Percentiles rank a stretch among this genome's conserved stretches.
phyloP scores from a whole-genome alignment of 2,888 invertebrate genomes.

The Gibbula magus region DNA sequence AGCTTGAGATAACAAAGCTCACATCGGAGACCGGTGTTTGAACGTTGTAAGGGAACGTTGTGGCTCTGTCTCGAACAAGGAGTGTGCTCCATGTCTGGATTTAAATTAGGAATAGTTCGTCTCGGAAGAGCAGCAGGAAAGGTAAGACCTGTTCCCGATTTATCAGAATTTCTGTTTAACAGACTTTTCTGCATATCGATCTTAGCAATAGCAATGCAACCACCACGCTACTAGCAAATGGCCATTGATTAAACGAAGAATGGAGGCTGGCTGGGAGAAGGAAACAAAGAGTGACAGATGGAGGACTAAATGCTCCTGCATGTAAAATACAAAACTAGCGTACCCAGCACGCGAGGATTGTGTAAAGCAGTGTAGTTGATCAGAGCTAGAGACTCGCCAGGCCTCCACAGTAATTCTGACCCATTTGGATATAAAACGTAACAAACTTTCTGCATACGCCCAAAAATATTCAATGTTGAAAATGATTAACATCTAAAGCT shows the following conservation, averaged over 20 bases:
- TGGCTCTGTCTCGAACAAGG: constrained; percentile 13
- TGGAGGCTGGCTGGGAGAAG: not conserved
- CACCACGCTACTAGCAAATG: constrained; percentile 1
- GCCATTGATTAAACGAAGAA: not conserved
- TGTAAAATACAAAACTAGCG: not conserved
- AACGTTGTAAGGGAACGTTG: constrained; percentile 17
- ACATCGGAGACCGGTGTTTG: constrained; percentile 24
- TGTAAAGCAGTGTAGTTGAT: too few relatives aligned
- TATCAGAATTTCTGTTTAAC: not conserved
- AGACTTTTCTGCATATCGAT: not conserved
- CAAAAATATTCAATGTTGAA: too few relatives aligned
- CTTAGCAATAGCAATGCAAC: not conserved
- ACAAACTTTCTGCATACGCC: too few relatives aligned
- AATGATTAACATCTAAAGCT: too few relatives aligned
- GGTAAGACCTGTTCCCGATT: constrained; percentile 60
- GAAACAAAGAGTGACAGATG: constrained; percentile 23
- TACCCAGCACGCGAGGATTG: too few relatives aligned
- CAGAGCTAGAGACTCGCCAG: too few relatives aligned
- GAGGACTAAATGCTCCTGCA: not conserved
- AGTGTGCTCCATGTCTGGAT: constrained; percentile 61
- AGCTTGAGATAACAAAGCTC: constrained; percentile 50
- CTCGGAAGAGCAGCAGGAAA: constrained; percentile 77
- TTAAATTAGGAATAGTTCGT: constrained; percentile 75
- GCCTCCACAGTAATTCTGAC: too few relatives aligned
- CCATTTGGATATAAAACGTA: too few relatives aligned